Evolutionary conservation across 2,888 invertebrate species (phyloP).

Genomic region (Eristalis pertinax): DNA sequence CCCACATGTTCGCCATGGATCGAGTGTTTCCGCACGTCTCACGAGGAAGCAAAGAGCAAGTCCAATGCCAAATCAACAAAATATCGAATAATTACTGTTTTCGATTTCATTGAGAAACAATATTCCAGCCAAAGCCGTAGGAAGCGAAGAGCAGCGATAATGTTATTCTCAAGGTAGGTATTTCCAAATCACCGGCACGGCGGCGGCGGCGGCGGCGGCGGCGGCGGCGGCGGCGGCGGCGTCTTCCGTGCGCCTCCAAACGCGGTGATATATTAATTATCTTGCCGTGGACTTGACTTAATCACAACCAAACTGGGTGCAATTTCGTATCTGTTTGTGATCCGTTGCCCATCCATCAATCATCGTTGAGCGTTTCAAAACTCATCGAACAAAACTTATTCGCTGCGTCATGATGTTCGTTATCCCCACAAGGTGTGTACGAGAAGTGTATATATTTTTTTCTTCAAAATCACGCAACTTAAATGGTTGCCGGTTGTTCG

Average conservation of each 20-base stretch:
- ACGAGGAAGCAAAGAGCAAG: background rate
- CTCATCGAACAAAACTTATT: background rate
- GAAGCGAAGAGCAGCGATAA: background rate
- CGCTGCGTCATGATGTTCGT: slow-evolving; percentile 7
- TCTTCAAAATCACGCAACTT: slow-evolving; percentile 31
- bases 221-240: no score
- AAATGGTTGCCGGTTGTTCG: background rate
- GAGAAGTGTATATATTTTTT: background rate
- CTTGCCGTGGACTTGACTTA: slow-evolving; percentile 19
- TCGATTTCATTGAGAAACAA: background rate
- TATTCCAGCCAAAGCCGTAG: background rate
- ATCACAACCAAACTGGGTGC: slow-evolving; percentile 15
- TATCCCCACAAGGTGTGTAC: no score
- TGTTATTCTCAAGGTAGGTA: slow-evolving; percentile 43
- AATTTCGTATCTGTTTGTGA: slow-evolving; percentile 26
- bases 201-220: no score
- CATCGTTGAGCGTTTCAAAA: slow-evolving; percentile 30
- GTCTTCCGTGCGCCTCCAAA: slow-evolving; percentile 44
- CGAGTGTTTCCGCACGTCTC: background rate
- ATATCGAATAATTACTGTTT: slow-evolving; percentile 23
- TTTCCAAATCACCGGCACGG: slow-evolving; percentile 38
- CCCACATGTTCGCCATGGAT: background rate
- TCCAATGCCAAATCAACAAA: background rate
- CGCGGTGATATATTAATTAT: slow-evolving; percentile 31
- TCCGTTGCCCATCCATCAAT: slow-evolving; percentile 32